Conservation (phyloP, 1,140 invertebrate genomes). For the Alviniconcha marisindica region DNA sequence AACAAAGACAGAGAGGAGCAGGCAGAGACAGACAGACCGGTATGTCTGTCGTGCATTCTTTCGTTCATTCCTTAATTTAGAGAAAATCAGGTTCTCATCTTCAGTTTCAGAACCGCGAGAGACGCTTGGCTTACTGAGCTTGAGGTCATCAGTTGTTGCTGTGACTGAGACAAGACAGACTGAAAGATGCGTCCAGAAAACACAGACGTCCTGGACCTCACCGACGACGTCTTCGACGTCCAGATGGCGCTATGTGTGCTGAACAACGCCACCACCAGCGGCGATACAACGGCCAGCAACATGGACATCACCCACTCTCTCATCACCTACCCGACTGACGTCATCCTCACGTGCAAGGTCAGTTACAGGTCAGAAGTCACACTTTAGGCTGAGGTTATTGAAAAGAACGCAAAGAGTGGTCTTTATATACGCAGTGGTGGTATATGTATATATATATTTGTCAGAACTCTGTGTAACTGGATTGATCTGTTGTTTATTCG, state of each 20-base stretch:
- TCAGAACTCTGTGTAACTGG: no score
- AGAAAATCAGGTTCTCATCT: no score
- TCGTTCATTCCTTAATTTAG: no score
- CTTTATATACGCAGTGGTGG: no score
- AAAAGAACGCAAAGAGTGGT: no score
- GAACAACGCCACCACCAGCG: not conserved
- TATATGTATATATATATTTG: no score
- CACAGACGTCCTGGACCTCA: not conserved
- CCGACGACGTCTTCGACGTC: not conserved
- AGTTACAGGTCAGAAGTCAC: no score
- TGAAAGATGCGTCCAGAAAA: not conserved
- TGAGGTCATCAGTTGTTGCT: not conserved
- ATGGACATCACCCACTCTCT: not conserved
- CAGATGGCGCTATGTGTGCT: slow-evolving; percentile 4
- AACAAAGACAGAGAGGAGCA: not conserved
- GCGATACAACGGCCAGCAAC: not conserved
- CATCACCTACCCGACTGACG: not conserved
- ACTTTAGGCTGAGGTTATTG: no score
- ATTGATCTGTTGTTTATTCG: no score
- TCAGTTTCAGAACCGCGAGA: not conserved
- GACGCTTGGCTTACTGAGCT: not conserved
- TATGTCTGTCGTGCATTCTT: no score
- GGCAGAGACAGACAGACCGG: not conserved
- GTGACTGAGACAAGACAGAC: not conserved
- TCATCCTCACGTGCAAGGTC: not conserved